Conservation (phyloP, 2,113 vertebrate species). For the Ondatra zibethicus region DNA sequence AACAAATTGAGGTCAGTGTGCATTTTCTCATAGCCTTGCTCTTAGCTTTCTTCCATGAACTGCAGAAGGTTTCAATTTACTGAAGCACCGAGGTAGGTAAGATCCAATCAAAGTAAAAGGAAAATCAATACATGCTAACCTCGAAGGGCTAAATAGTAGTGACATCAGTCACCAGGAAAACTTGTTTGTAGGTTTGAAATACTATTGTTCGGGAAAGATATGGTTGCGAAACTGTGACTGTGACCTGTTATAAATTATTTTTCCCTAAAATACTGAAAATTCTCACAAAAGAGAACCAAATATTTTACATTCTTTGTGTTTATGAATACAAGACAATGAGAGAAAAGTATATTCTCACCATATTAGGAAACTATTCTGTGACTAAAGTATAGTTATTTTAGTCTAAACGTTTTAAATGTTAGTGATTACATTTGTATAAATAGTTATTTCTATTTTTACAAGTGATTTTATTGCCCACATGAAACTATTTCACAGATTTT, state of each 20-base stretch:
- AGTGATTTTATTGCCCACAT: background rate
- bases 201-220: constrained; percentile 55
- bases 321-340: background rate
- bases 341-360: background rate
- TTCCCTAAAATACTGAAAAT: constrained; percentile 68
- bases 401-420: background rate
- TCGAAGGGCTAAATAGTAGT: constrained; percentile 83
- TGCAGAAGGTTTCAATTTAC: constrained; percentile 89
- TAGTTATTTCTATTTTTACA: background rate
- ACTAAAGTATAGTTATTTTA: background rate
- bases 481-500: background rate
- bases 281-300: constrained; percentile 36
- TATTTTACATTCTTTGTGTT: background rate
- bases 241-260: constrained; percentile 73
- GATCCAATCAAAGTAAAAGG: constrained; percentile 89
- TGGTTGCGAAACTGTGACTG: constrained; percentile 66
- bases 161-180: constrained; percentile 83
- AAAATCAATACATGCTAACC: constrained; percentile 88
- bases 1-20: constrained; percentile 88
- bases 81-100: constrained; percentile 87
- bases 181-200: constrained; percentile 80
- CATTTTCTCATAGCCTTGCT: constrained; percentile 86
- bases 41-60: constrained; percentile 86
- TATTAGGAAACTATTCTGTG: background rate
- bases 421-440: background rate